Base-by-base conservation (phyloP, 2,797 vertebrate species). In the Thamnophis elegans region DNA sequence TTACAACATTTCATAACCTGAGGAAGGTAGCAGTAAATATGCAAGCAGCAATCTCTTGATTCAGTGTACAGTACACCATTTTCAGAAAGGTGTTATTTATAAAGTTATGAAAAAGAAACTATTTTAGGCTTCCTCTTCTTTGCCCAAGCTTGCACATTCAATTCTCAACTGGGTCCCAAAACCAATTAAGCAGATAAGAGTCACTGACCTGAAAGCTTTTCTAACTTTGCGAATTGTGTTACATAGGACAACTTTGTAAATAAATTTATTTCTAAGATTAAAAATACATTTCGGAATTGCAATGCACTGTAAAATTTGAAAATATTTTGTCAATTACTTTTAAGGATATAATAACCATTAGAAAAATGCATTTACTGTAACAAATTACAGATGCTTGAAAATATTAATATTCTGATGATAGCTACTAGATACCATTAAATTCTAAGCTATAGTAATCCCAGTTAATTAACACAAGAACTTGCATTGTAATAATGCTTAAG, bases 201-300 rank as follows among this genome's bases (percentile, higher is more conserved):
- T 85, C 26, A 68, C 20, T 28, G 51, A 28, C 47, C 59, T 82
- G 54, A 92, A 82, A 25, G 13, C 25, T 18, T n/a, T 25, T 36
- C 20, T 42, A 89, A 28, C 55, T 62, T 65, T 86, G 20, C 90
- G n/a, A 32, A 91, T 82, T 10, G 59, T 51, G 11, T 36, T 65
- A 58, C 28, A 59, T 54, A 1, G 18, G 54, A 36, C 6, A 20
- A 53, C n/a, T 20, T 59, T 88, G 22, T 12, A 26, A 16, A 8
- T 42, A 60, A 32, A 5, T 82, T 88, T 88, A 59, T 90, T 93
- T 90, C 55, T 78, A 47, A 92, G 68, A 68, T n/a, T 36, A 90
- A 92, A 90, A 53, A n/a, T 73, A 22, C 3, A 62, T 85, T 78
- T 62, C 4, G 36, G 14, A 54, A 56, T 65, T 59, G 36, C 6